These are phyloP conservation scores for Myotis lucifugus DNA, from an alignment of 2,113 vertebrate species.

Conservation along the genomic window DNA sequence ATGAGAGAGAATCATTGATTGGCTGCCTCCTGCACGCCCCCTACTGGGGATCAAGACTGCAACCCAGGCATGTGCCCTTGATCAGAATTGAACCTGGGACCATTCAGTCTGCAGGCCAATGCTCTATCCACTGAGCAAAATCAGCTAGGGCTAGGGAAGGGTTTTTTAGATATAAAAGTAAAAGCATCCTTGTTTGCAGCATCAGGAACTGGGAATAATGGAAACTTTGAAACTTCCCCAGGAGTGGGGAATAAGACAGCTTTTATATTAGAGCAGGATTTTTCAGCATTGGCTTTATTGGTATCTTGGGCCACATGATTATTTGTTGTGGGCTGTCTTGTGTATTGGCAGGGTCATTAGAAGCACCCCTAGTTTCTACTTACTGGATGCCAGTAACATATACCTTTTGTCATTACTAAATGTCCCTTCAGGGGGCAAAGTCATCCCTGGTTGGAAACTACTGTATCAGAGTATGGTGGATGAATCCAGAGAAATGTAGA, in stretches of 20 bases:
- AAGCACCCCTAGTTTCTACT: not conserved
- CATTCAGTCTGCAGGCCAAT: too few relatives aligned
- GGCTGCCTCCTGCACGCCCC: too few relatives aligned
- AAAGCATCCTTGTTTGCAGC: not conserved
- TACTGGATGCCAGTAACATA: not conserved
- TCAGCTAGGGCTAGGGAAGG: not conserved
- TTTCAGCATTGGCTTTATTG: not conserved
- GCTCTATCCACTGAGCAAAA: too few relatives aligned
- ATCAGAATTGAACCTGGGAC: too few relatives aligned
- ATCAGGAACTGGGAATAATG: constrained; percentile 5
- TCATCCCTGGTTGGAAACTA: not conserved
- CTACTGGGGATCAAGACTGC: too few relatives aligned
- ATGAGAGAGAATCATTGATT: too few relatives aligned
- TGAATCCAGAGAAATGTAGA: constrained; percentile 15
- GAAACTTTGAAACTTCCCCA: constrained; percentile 24
- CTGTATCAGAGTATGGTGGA: not conserved
- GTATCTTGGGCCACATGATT: not conserved
- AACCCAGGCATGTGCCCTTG: too few relatives aligned
- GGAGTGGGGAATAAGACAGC: not conserved
- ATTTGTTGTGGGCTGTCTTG: not conserved
- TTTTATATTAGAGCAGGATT: constrained; percentile 23
- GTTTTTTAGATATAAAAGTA: constrained; percentile 28
- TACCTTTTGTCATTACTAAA: not conserved
- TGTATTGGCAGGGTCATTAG: not conserved
- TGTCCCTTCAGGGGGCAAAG: not conserved